phyloP scores from a whole-genome alignment of 1,140 invertebrate species.

The Pseudachorutes palmiensis region DNA sequence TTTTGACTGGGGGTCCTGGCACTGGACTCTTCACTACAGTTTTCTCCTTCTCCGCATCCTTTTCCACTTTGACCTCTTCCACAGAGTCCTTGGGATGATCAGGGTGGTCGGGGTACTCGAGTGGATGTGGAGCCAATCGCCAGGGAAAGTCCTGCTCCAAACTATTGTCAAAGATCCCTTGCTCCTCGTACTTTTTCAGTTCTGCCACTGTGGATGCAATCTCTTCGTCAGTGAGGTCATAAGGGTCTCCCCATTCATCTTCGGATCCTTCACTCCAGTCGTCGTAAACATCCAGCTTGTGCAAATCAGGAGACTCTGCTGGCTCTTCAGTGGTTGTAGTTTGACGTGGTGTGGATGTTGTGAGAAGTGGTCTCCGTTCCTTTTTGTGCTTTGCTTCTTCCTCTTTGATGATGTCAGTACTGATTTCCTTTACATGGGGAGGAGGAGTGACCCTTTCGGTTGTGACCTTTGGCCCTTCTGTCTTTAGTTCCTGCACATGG shows the following conservation, averaged over 20 bases:
- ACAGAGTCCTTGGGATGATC: conserved; percentile 31
- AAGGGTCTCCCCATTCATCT: conserved; percentile 15
- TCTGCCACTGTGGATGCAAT: conserved; percentile 29
- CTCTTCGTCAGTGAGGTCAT: conserved; percentile 27
- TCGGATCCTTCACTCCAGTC: conserved; percentile 14
- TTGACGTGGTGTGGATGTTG: conserved; percentile 7
- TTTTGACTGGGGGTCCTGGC: neutral
- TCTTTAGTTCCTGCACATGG: conserved; percentile 12
- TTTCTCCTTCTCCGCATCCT: neutral
- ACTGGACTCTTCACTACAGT: neutral
- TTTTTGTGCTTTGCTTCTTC: conserved; percentile 58
- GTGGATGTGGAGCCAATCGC: conserved; percentile 29
- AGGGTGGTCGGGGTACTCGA: conserved; percentile 36
- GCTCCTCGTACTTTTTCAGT: conserved; percentile 33
- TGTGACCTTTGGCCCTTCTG: neutral
- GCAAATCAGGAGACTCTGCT: neutral
- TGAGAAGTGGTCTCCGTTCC: conserved; percentile 41
- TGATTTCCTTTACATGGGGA: conserved; percentile 15
- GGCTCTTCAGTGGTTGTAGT: conserved; percentile 9
- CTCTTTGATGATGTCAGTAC: conserved; percentile 43
- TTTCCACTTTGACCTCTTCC: conserved; percentile 10
- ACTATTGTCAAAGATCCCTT: conserved; percentile 27
- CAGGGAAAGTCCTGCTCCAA: conserved; percentile 27
- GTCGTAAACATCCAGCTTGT: conserved; percentile 18
- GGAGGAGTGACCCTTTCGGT: neutral